These are phyloP conservation scores for Stenotaenia linearis DNA, from an alignment of 2,888 invertebrate genomes.

Conservation along the genomic window DNA sequence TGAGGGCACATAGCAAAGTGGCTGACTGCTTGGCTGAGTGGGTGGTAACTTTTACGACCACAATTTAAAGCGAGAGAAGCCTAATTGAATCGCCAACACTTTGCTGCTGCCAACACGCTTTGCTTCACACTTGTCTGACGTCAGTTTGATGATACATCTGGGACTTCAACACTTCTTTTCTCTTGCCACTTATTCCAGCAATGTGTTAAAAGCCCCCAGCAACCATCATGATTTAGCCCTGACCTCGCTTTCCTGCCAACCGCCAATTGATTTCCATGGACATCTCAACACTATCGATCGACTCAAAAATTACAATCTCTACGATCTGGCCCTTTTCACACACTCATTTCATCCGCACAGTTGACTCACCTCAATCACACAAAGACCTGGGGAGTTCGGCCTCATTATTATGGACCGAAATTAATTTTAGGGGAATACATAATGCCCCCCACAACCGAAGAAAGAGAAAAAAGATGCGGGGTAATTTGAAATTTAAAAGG, in stretches of 20 bases:
- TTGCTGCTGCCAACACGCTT: slow-evolving; percentile 23
- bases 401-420: background rate
- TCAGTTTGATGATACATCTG: slow-evolving; percentile 23
- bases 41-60: slow-evolving; percentile 26
- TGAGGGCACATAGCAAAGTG: slow-evolving; percentile 26
- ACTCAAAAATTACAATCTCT: background rate
- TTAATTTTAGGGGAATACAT: background rate
- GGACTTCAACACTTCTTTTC: slow-evolving; percentile 21
- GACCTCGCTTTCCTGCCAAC: background rate
- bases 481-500: background rate
- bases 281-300: slow-evolving; percentile 3
- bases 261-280: slow-evolving; percentile 22
- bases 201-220: slow-evolving; percentile 24
- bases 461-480: background rate
- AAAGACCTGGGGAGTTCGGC: background rate
- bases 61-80: slow-evolving; percentile 20
- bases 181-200: slow-evolving; percentile 12
- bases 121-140: slow-evolving; percentile 26
- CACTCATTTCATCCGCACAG: background rate
- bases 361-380: background rate
- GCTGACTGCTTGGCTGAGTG: slow-evolving; percentile 26
- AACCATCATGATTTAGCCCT: slow-evolving; percentile 16
- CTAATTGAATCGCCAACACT: slow-evolving; percentile 26
- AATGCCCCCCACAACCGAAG: background rate
- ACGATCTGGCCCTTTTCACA: slow-evolving; percentile 21